Evolutionary conservation across 2,113 vertebrate species (phyloP), one percentile per base, ranked within the genome.

Genomic region (Garra rufa): DNA sequence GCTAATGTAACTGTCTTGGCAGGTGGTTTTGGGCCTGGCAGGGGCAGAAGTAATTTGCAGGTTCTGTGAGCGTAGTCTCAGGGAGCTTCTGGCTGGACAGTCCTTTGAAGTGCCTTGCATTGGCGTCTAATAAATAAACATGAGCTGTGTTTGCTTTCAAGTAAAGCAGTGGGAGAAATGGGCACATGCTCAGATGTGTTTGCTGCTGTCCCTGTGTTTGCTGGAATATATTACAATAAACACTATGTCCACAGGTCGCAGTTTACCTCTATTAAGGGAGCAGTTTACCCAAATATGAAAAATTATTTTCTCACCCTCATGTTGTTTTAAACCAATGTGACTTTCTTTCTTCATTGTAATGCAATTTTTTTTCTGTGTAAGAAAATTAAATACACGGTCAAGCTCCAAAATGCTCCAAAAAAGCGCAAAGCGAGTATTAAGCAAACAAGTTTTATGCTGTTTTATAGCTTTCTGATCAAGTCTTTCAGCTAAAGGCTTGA

Each of bases 31-130:
- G 71, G 52, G 14, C 74, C 43, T 43, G 70, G 85, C 26, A 71
- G 19, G 59, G 34, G 26, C 76, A 79, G 19, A 21, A 69, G 38
- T 70, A 52, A 76, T 84, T 87, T 82, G 71, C 46, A 55, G 63
- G 52, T 46, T 70, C 63, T 77, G 74, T 44, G 24, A 52, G 10
- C 30, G 1, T 55, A n/a, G 59, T 44, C 65, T 17, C 43, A 44
- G 59, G 46, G 81, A 73, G 19, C 57, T 73, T 41, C 11, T 69
- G 70, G 44, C 73, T 79, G 85, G 87, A 89, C 89, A 83, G 80
- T 86, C 85, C 91, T 91, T 92, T 92, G 91, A 92, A 91, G 90
- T 90, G 82, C 83, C 84, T 59, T 52, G 70, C 89, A 90, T 90
- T 84, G 88, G 76, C 83, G 85, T 73, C 84, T 91, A 85, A 91